A percentile compares a stretch with the other conserved stretches of the same genome.
These are phyloP conservation scores for Thera britannica DNA, from an alignment of 2,888 invertebrate genomes.

Conservation along the genomic window DNA sequence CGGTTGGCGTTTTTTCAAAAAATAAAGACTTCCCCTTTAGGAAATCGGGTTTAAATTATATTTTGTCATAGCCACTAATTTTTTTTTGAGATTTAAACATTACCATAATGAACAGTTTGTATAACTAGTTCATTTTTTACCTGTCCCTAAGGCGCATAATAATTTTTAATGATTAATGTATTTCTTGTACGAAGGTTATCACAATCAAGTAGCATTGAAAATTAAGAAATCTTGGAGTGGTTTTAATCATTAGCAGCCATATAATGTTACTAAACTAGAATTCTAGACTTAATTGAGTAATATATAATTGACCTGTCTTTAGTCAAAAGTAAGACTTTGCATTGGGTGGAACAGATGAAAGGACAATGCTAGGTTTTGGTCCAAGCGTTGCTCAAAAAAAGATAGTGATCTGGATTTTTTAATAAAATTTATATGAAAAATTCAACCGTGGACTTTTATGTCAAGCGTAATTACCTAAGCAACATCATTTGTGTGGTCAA, in stretches of 20 bases:
- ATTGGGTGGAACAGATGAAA: no score
- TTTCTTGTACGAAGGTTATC: slow-evolving; percentile 1
- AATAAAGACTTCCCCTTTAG: slow-evolving; percentile 1
- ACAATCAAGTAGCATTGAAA: slow-evolving; percentile 10
- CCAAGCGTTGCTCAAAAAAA: no score
- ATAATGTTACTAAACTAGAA: background rate
- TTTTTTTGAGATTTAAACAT: slow-evolving; percentile 9
- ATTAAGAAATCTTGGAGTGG: background rate
- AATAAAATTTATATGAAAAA: no score
- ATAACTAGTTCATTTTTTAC: slow-evolving; percentile 12
- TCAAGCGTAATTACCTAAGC: no score
- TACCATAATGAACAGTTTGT: slow-evolving; percentile 12
- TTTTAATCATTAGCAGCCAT: background rate
- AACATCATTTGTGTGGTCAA: no score
- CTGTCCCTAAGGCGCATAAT: slow-evolving; percentile 3
- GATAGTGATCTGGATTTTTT: no score
- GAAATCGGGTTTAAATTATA: slow-evolving; percentile 22
- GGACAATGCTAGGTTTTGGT: no score
- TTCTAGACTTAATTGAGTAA: no score
- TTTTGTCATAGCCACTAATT: slow-evolving; percentile 9
- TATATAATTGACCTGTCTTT: no score
- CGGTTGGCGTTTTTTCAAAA: background rate
- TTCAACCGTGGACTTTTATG: no score
- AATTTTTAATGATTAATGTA: slow-evolving; percentile 10
- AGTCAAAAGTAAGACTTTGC: no score